Evolutionary conservation across 2,797 vertebrate genomes (phyloP).

Genomic region (Acrocephalus scirpaceus): DNA sequence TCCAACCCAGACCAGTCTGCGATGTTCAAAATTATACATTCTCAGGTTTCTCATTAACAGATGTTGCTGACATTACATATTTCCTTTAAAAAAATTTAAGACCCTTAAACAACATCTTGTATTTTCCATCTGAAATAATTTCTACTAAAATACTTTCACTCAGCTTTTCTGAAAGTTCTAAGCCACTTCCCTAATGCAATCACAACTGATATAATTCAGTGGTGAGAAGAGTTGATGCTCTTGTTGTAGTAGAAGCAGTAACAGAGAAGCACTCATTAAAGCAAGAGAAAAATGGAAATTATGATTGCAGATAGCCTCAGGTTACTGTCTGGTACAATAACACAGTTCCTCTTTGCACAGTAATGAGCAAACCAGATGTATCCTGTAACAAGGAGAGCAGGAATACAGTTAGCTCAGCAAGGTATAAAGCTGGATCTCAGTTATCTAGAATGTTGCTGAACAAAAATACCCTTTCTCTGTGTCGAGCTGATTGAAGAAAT

Average conservation of each 20-base stretch:
- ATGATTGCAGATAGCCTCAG: constrained; percentile 18
- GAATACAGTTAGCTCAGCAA: constrained; percentile 30
- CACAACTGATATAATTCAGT: not conserved
- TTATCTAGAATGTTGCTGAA: not conserved
- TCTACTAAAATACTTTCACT: not conserved
- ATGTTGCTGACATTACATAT: not conserved
- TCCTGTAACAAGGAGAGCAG: not conserved
- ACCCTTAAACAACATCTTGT: not conserved
- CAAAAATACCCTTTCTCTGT: not conserved
- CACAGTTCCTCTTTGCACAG: not conserved
- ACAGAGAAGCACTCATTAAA: constrained; percentile 23
- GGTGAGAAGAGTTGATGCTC: constrained; percentile 10
- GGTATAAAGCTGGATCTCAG: not conserved
- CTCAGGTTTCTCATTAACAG: not conserved
- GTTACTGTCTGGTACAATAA: not conserved
- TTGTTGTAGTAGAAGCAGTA: not conserved
- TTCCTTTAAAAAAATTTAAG: not conserved
- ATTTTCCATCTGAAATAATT: not conserved
- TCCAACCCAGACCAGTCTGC: not conserved
- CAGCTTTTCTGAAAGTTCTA: not conserved
- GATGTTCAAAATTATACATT: not conserved
- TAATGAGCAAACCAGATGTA: constrained; percentile 39
- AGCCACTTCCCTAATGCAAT: not conserved
- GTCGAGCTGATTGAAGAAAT: not conserved
- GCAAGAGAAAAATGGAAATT: constrained; percentile 37